These are phyloP conservation scores for Bombylius discolor DNA, from an alignment of 2,888 invertebrate genomes.

Conservation along the genomic window DNA sequence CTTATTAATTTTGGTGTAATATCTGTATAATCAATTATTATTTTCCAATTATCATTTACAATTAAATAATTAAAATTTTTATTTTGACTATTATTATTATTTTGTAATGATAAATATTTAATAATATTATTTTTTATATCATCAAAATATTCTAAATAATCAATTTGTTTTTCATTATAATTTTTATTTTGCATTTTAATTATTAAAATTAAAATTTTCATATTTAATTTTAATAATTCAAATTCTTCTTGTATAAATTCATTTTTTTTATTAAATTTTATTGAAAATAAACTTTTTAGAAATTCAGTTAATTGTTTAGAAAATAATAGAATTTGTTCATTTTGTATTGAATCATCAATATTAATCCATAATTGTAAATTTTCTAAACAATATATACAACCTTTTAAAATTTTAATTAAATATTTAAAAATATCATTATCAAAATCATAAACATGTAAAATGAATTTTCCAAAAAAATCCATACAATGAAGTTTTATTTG, in stretches of 20 bases:
- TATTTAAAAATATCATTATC: slow-evolving; percentile 13
- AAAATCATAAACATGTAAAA: slow-evolving; percentile 12
- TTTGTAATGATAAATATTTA: neutral
- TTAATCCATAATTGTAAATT: slow-evolving; percentile 21
- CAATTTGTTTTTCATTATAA: neutral
- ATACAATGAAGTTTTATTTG: slow-evolving; percentile 23
- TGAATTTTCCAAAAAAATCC: slow-evolving; percentile 21
- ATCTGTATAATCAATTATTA: neutral
- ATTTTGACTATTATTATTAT: neutral
- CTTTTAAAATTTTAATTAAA: slow-evolving; percentile 18
- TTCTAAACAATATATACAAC: slow-evolving; percentile 20
- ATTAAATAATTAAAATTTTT: neutral
- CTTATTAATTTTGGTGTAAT: slow-evolving; percentile 1
- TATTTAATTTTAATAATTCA: neutral
- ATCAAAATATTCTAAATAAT: neutral
- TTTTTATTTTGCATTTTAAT: neutral
- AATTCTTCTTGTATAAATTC: neutral
- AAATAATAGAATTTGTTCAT: neutral
- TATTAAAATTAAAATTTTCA: neutral
- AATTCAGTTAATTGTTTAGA: neutral
- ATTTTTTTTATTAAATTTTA: neutral
- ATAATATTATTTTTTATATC: neutral
- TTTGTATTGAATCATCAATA: slow-evolving; percentile 16
- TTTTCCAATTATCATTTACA: neutral
- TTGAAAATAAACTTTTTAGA: slow-evolving; percentile 1